Evolutionary conservation across 2,797 vertebrate species (phyloP), one percentile per base, ranked within the genome.

Genomic region (Myripristis murdjan): DNA sequence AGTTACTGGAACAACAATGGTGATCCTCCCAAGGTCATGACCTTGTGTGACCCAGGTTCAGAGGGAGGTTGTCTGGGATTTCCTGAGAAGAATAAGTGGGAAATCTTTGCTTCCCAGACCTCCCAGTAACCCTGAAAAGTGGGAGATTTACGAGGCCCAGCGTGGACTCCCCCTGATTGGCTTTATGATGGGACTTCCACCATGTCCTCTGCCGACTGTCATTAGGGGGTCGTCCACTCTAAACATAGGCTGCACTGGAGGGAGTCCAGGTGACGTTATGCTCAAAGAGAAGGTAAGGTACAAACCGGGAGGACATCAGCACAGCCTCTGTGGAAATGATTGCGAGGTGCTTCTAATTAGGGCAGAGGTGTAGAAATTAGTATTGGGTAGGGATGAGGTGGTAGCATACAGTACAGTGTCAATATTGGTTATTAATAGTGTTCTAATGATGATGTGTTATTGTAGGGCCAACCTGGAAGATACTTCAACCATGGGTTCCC

Each of bases 31-130:
- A 90, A 93, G 94, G 94, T 94, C 89, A 70, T 81, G 86, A 89
- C 93, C 93, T 84, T 59, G 83, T 5, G 0, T 88, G 89, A 93
- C 92, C 92, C 47, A 44, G 72, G 90, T 89, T 94, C 85, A 90
- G 63, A 55, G 81, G 87, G 84, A 92, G 90, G 90, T 73, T 81
- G 84, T 90, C 89, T 82, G 85, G 70, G 66, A 68, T 90, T 93
- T 95, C 92, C 94, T 92, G 88, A 81, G 80, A 86, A 94, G 90
- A 94, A 94, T 93, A 91, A 93, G 83, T 88, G 92, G 95, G 93
- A 95, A 95, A 89, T 84, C 81, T 90, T 89, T 88, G 94, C 91
- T 95, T 95, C 95, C 94, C 91, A 92, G 91, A 94, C 93, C 93
- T 95, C 90, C 92, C 90, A 90, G 85, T 90, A 91, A 89, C 89